Percentiles rank a stretch among this genome's conserved stretches.
Conservation (phyloP, 2,113 vertebrate species). For the Phasianus colchicus region DNA sequence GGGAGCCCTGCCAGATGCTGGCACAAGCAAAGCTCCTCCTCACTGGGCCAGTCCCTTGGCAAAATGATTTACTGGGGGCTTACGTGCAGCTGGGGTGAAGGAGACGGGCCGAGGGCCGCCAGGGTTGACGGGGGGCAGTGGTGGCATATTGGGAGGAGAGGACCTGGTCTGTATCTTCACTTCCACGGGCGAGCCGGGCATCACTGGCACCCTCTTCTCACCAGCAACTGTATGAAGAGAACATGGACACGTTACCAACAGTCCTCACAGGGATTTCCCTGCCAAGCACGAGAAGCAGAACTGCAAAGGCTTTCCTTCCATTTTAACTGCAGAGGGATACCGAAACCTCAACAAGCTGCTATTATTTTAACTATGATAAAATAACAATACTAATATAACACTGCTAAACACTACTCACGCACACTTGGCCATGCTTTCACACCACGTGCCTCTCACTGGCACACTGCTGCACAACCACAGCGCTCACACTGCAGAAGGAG, state of each 20-base stretch:
- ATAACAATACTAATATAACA: too few relatives aligned
- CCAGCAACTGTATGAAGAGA: slow-evolving; percentile 83
- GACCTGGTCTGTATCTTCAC: slow-evolving; percentile 97
- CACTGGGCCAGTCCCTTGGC: background rate
- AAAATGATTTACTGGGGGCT: slow-evolving; percentile 14
- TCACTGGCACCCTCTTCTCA: slow-evolving; percentile 95
- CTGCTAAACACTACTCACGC: too few relatives aligned
- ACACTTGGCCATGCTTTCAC: too few relatives aligned
- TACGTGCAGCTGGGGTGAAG: slow-evolving; percentile 93
- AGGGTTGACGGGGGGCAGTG: slow-evolving; percentile 92
- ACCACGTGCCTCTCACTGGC: too few relatives aligned
- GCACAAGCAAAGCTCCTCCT: background rate
- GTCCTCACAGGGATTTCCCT: background rate
- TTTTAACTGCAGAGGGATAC: too few relatives aligned
- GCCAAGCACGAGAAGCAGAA: fast-evolving
- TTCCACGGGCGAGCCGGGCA: slow-evolving; percentile 98
- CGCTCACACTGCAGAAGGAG: too few relatives aligned
- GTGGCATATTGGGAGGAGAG: slow-evolving; percentile 93
- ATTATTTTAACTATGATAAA: too few relatives aligned
- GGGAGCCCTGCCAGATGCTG: fast-evolving
- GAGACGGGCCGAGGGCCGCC: slow-evolving; percentile 91
- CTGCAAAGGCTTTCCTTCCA: background rate
- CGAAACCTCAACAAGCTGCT: too few relatives aligned
- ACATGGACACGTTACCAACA: background rate
- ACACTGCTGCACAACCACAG: too few relatives aligned